Evolutionary conservation across 2,113 vertebrate species (phyloP), one percentile per base, ranked within the genome.

Genomic region (Ammodytes marinus): DNA sequence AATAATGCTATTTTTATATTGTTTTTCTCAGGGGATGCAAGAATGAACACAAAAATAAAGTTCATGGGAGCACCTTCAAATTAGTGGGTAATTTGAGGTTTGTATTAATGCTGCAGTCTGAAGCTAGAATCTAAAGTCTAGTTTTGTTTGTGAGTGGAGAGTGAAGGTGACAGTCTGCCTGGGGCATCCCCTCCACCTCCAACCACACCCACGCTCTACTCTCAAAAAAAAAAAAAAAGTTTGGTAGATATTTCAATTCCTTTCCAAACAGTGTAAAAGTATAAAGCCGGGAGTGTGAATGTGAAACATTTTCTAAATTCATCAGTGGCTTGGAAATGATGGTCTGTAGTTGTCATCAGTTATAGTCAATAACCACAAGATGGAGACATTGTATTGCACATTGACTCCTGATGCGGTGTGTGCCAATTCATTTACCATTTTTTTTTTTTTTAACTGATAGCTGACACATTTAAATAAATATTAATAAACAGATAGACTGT

Each of bases 381-480:
- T 77, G 83, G 85, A 85, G 80, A 79, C 73, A 78, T 63, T 58
- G 3, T 17, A 71, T 15, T 43, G 14, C 14, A 39, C 19, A 72
- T 55, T 4, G 47, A 52, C 47, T 46, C 42, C 19, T 43, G 1
- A 2, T 9, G 53, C 4, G 40, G 8, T 2, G 27, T 27, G 27
- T 27, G 27, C 27, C 27, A 27, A 27, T 27, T 27, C 27, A 27
- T 27, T 27, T 27, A 27, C 27, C 27, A 27, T 27, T 27, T 27
- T 27, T 27, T 27, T 27, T 27, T 27, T 27, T 27, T 27, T 27
- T 27, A 27, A 27, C 27, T 2, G 27, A 27, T 27, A 27, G 27
- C 27, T 27, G 27, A 27, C 27, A 27, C 27, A 27, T 27, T 27
- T 27, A 27, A 27, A 27, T 27, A 27, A 27, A 27, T 27, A 27